phyloP scores from a whole-genome alignment of 1,140 invertebrate genomes.

The Metaphire vulgaris region DNA sequence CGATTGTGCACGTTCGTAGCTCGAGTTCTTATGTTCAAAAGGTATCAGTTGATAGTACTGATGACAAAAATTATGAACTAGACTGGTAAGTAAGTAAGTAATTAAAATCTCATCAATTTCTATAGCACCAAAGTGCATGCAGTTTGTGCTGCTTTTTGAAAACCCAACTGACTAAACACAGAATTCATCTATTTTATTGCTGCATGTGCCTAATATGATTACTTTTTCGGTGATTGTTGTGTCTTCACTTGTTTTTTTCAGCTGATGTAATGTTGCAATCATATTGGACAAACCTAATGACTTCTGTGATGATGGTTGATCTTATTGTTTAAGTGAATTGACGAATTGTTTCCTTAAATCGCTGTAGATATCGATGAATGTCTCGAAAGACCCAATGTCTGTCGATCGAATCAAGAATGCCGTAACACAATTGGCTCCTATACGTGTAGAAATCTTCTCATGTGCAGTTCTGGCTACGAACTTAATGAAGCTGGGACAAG shows the following conservation, averaged over 20 bases:
- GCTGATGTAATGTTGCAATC: too few relatives aligned
- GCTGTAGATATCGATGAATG: slow-evolving; percentile 61
- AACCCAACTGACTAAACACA: not conserved
- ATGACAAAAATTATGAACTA: not conserved
- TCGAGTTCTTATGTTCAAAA: not conserved
- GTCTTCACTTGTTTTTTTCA: not conserved
- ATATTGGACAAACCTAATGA: too few relatives aligned
- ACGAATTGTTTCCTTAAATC: slow-evolving; percentile 14
- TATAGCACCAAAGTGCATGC: not conserved
- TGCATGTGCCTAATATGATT: too few relatives aligned
- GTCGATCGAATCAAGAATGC: slow-evolving; percentile 49
- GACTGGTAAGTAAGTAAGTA: not conserved
- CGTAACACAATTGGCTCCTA: slow-evolving; percentile 46
- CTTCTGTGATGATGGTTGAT: too few relatives aligned
- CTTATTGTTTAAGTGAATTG: too few relatives aligned
- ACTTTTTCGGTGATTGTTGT: too few relatives aligned
- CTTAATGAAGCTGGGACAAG: slow-evolving; percentile 47
- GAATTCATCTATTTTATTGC: not conserved
- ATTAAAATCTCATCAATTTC: not conserved
- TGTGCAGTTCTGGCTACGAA: slow-evolving; percentile 47
- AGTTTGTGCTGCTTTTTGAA: not conserved
- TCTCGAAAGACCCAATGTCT: slow-evolving; percentile 40
- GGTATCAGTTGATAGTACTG: not conserved
- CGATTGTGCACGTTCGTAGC: too few relatives aligned
- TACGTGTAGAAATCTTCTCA: slow-evolving; percentile 55